Base-by-base conservation (phyloP, 2,797 vertebrate species). In the Lacerta viridis region DNA sequence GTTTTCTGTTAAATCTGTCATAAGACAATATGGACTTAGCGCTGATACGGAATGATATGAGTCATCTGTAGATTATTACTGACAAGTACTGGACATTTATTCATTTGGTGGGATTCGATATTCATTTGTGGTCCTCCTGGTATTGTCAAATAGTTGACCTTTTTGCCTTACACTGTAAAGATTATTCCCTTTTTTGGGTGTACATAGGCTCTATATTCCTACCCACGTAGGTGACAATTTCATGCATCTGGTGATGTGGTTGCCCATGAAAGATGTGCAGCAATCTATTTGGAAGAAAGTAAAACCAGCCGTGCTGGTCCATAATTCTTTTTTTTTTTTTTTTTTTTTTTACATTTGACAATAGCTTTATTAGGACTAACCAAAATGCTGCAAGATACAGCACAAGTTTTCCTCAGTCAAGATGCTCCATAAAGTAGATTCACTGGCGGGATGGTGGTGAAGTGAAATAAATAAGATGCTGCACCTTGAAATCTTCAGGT, bases 1-100 rank as follows among this genome's bases (percentile, higher is more conserved):
- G 71, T 77, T 87, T 15, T 81, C 61, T 77, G 17, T 77, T 77
- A 88, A 69, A 79, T 27, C 85, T 91, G 61, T 64, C 46, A n/a
- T 64, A 85, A 84, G 77, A 84, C 87, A 87, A 85, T 71, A 36
- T 17, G 29, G 18, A 29, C 86, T 77, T 55, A 36, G 77, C n/a
- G 74, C 15, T 79, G 33, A 59, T 15, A 84, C 20, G 27, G 78
- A 90, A 39, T 9, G 46, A 36, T 86, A 33, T 80, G 68, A 87
- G 29, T 55, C 68, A 84, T 84, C 13, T 68, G 46, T 4, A 3
- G 11, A 55, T 72, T 55, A 33, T 71, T 83, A 46, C 11, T 11
- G 68, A 74, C 3, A 25, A 36, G 18, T 74, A 46, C 43, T 36
- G 17, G 83, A 74, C 55, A 36, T 72, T 20, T 39, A 25, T 59